A percentile compares a stretch with the other conserved stretches of the same genome.
These are phyloP conservation scores for Meloidogyne exigua DNA, from an alignment of 1,140 invertebrate genomes.

Conservation along the genomic window DNA sequence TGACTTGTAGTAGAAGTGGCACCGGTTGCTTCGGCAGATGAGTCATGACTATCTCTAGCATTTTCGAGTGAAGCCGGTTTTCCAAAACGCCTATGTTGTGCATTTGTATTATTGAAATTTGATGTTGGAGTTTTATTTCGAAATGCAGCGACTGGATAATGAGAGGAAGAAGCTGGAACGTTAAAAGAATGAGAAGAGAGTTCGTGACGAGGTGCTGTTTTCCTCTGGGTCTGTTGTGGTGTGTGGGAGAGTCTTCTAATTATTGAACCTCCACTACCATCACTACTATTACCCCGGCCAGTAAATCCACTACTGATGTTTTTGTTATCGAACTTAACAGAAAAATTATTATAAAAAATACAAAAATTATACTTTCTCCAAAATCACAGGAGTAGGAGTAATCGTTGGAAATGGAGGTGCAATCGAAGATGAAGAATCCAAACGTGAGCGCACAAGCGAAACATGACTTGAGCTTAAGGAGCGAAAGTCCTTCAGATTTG, in stretches of 20 bases:
- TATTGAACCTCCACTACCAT: conserved; percentile 1
- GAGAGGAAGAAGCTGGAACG: conserved; percentile 12
- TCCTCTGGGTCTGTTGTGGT: conserved; percentile 21
- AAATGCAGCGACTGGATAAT: conserved; percentile 3
- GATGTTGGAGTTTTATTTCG: background rate
- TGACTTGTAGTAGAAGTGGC: background rate
- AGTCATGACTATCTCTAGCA: conserved; percentile 15
- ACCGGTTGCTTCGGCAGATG: background rate
- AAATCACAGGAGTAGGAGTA: background rate
- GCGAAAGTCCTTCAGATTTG: background rate
- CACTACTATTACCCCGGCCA: background rate
- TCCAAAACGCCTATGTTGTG: conserved; percentile 9
- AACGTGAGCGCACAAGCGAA: background rate
- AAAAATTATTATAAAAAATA: too few relatives aligned
- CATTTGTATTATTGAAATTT: conserved; percentile 7
- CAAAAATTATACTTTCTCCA: background rate
- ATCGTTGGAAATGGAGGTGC: background rate
- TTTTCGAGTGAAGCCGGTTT: conserved; percentile 27
- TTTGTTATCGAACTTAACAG: background rate
- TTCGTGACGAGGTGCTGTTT: conserved; percentile 33
- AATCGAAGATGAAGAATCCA: background rate
- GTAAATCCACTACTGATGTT: background rate
- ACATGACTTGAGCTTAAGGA: background rate
- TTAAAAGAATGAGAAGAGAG: conserved; percentile 39
- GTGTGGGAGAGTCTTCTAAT: conserved; percentile 24